Evolutionary conservation across 2,797 vertebrate genomes (phyloP).

Genomic region (Halcyon chelicuti): DNA sequence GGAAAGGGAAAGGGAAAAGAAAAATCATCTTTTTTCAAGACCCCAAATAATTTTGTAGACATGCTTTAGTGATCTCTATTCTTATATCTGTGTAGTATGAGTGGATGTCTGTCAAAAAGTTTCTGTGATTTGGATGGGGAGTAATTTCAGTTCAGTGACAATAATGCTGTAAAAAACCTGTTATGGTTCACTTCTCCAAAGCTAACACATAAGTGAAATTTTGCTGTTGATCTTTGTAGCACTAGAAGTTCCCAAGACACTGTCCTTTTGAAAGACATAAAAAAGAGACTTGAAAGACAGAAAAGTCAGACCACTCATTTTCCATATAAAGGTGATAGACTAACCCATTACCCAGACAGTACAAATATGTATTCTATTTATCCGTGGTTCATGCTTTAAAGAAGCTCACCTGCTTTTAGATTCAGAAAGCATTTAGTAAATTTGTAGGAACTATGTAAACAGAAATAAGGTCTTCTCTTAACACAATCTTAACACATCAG

Average conservation of each 20-base stretch:
- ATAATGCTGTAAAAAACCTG: background rate
- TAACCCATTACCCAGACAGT: background rate
- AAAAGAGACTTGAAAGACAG: background rate
- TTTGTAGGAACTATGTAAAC: background rate
- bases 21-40: background rate
- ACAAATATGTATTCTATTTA: constrained; percentile 1
- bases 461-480: background rate
- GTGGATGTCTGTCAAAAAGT: background rate
- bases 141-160: background rate
- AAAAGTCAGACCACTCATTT: background rate
- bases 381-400: background rate
- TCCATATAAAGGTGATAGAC: background rate
- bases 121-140: background rate
- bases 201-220: background rate
- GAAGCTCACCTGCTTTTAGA: background rate
- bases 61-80: background rate
- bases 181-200: background rate
- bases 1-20: background rate
- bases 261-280: constrained; percentile 5
- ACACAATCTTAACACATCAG: background rate
- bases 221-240: background rate
- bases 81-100: background rate
- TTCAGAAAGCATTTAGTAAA: background rate
- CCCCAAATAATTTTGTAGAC: background rate
- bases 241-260: background rate